phyloP scores from a whole-genome alignment of 2,888 invertebrate genomes.

The Cremastobaeus sp. region DNA sequence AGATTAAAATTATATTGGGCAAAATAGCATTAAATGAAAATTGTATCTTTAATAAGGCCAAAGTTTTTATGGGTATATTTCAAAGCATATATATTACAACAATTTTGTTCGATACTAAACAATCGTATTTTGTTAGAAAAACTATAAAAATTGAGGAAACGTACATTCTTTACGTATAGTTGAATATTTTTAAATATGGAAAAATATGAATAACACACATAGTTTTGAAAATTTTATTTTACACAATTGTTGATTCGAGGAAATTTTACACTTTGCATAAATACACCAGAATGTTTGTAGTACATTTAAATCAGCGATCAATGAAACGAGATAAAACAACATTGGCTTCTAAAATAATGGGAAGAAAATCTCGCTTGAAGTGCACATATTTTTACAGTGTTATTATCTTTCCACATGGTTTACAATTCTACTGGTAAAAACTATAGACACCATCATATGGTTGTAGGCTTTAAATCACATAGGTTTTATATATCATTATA shows the following conservation, averaged over 20 bases:
- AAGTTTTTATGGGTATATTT: too few relatives aligned
- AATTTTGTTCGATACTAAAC: too few relatives aligned
- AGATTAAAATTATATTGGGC: too few relatives aligned
- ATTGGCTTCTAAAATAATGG: conserved; percentile 30
- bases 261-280: conserved; percentile 54
- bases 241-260: conserved; percentile 52
- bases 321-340: conserved; percentile 44
- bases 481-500: conserved; percentile 45
- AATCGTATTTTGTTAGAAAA: too few relatives aligned
- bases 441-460: conserved; percentile 58
- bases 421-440: conserved; percentile 49
- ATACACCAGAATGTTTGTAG: conserved; percentile 49
- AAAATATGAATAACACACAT: too few relatives aligned
- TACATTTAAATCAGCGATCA: conserved; percentile 50
- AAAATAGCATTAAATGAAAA: too few relatives aligned
- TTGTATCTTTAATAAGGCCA: too few relatives aligned
- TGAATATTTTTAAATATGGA: too few relatives aligned
- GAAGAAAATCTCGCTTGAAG: conserved; percentile 45
- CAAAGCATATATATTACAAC: too few relatives aligned
- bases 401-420: conserved; percentile 43
- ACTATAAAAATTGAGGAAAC: too few relatives aligned
- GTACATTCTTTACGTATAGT: too few relatives aligned
- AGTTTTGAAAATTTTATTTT: conserved; percentile 54
- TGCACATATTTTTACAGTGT: conserved; percentile 57
- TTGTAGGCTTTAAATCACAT: conserved; percentile 55